These are phyloP conservation scores for Merluccius polli DNA, from an alignment of 2,797 vertebrate genomes.

Conservation along the genomic window DNA sequence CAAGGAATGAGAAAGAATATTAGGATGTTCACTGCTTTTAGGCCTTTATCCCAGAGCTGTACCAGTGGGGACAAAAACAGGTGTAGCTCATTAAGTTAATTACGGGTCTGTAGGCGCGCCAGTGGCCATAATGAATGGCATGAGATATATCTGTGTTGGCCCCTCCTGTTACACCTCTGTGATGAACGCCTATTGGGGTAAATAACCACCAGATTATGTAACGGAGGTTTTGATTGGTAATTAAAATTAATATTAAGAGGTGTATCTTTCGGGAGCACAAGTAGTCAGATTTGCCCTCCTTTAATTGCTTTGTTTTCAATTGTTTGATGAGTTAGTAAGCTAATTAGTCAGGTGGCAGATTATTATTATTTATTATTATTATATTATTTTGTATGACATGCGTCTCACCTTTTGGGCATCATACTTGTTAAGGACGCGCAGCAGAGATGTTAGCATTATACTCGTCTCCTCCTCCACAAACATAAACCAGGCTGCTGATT, in stretches of 20 bases:
- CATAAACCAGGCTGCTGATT: slow-evolving; percentile 81
- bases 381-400: background rate
- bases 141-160: background rate
- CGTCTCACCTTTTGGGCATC: slow-evolving; percentile 50
- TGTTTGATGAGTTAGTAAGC: background rate
- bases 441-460: slow-evolving; percentile 70
- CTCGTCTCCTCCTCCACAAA: slow-evolving; percentile 89
- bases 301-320: background rate
- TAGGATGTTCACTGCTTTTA: background rate
- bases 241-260: background rate
- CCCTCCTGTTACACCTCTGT: background rate
- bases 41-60: background rate
- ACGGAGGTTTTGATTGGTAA: background rate
- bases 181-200: background rate
- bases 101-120: background rate
- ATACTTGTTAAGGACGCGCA: slow-evolving; percentile 76
- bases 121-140: background rate
- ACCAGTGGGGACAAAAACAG: background rate
- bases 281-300: background rate
- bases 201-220: background rate
- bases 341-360: background rate
- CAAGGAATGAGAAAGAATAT: background rate
- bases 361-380: too few species aligned
- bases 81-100: background rate
- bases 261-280: background rate